Percentiles rank a stretch among this genome's conserved stretches.
phyloP scores from a whole-genome alignment of 30 jellyfish, hydroid and myxozoan species.

The Aurelia aurita region DNA sequence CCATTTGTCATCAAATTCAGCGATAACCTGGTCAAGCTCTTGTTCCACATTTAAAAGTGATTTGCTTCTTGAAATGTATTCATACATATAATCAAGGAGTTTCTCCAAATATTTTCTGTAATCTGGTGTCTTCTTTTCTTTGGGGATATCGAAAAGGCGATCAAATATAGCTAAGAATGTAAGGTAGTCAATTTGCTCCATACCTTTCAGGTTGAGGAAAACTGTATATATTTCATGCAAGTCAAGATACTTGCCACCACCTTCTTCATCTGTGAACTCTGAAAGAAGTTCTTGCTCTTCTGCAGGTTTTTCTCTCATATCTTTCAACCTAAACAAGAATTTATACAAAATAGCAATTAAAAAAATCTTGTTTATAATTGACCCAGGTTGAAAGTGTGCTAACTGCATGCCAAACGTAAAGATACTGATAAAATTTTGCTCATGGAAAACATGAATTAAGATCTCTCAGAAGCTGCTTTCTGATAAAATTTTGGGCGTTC shows the following conservation, averaged over 20 bases:
- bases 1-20: slow-evolving; percentile 84
- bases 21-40: slow-evolving; percentile 77
- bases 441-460: no score
- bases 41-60: slow-evolving; percentile 85
- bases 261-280: slow-evolving; percentile 97
- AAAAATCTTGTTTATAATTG: no score
- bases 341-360: no score
- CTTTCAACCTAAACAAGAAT: slow-evolving; percentile 65
- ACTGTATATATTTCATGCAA: slow-evolving; percentile 84
- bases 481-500: no score
- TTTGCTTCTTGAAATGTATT: slow-evolving; percentile 79
- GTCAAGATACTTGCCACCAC: slow-evolving; percentile 93
- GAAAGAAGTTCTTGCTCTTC: slow-evolving; percentile 94
- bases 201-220: slow-evolving; percentile 81
- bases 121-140: slow-evolving; percentile 86
- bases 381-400: no score
- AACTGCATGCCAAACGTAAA: no score
- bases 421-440: no score
- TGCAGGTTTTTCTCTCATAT: slow-evolving; percentile 90
- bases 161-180: slow-evolving; percentile 82
- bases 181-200: slow-evolving; percentile 89
- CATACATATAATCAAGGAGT: slow-evolving; percentile 85
- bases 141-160: slow-evolving; percentile 87
- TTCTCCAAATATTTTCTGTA: slow-evolving; percentile 77
- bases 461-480: no score